A percentile compares a stretch with the other conserved stretches of the same genome.
These are phyloP conservation scores for Pogonophryne albipinna DNA, from an alignment of 2,797 vertebrate species.

Conservation along the genomic window DNA sequence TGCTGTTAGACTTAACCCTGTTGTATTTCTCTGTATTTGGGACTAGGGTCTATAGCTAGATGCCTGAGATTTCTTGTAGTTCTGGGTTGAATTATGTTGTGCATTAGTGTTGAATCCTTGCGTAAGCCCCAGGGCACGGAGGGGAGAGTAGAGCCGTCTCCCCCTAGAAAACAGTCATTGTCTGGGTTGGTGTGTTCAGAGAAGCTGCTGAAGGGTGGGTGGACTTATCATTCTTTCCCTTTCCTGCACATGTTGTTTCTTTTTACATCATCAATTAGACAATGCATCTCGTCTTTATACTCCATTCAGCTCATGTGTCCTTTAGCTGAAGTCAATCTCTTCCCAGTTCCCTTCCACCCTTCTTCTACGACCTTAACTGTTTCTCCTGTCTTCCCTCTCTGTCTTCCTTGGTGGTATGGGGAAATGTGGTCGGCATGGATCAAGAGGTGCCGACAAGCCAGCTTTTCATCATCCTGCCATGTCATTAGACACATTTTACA, in stretches of 20 bases:
- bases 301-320: conserved; percentile 22
- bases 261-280: conserved; percentile 55
- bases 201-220: conserved; percentile 62
- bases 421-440: conserved; percentile 49
- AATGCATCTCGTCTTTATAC: conserved; percentile 7
- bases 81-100: conserved; percentile 72
- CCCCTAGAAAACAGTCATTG: conserved; percentile 63
- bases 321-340: conserved; percentile 24
- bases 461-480: conserved; percentile 67
- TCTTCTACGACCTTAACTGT: background rate
- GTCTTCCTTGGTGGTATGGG: conserved; percentile 59
- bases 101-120: conserved; percentile 70
- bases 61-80: conserved; percentile 52
- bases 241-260: conserved; percentile 28
- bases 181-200: conserved; percentile 58
- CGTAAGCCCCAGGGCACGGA: conserved; percentile 61
- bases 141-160: conserved; percentile 61
- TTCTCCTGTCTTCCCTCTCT: conserved; percentile 22
- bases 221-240: conserved; percentile 28
- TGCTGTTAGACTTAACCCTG: conserved; percentile 30
- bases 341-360: conserved; percentile 25
- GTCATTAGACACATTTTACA: conserved; percentile 68
- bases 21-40: conserved; percentile 27
- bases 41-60: conserved; percentile 18
- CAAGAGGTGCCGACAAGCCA: conserved; percentile 67